These are phyloP conservation scores for Trachythela sp. DNA, from an alignment of 64 coral and sea anemone species.

Conservation along the genomic window DNA sequence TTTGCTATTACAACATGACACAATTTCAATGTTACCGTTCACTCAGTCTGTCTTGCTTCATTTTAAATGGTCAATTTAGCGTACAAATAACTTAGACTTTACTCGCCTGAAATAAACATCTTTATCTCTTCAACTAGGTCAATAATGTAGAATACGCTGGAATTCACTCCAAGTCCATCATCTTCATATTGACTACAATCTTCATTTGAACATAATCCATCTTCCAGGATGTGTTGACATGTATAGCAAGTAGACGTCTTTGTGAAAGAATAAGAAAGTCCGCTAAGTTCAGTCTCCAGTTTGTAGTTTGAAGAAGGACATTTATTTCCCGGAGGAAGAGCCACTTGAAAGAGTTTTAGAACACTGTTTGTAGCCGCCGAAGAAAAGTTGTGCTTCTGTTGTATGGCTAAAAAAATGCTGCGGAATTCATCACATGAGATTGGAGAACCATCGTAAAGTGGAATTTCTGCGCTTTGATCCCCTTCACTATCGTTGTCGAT, in stretches of 20 bases:
- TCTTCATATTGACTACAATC: neutral
- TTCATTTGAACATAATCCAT: neutral
- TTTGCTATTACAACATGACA: too few species aligned
- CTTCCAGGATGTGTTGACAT: neutral
- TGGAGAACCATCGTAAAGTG: neutral
- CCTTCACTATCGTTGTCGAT: too few species aligned
- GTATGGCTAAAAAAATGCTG: neutral
- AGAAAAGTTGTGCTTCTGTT: conserved; percentile 9
- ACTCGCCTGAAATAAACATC: neutral
- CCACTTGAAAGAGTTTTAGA: neutral
- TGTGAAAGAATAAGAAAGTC: neutral
- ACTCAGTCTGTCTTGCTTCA: too few species aligned
- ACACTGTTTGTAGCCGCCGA: neutral
- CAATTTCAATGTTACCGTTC: too few species aligned
- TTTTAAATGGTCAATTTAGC: too few species aligned
- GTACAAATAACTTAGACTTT: too few species aligned
- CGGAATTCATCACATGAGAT: neutral
- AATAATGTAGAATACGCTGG: neutral
- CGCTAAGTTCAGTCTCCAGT: neutral
- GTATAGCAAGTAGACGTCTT: neutral
- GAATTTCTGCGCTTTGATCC: neutral
- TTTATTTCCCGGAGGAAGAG: neutral
- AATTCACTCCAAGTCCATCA: neutral
- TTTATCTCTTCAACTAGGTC: neutral
- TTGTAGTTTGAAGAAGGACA: neutral